Evolutionary conservation across 2,113 vertebrate genomes (phyloP).

Genomic region (Sinosuthora webbiana): DNA sequence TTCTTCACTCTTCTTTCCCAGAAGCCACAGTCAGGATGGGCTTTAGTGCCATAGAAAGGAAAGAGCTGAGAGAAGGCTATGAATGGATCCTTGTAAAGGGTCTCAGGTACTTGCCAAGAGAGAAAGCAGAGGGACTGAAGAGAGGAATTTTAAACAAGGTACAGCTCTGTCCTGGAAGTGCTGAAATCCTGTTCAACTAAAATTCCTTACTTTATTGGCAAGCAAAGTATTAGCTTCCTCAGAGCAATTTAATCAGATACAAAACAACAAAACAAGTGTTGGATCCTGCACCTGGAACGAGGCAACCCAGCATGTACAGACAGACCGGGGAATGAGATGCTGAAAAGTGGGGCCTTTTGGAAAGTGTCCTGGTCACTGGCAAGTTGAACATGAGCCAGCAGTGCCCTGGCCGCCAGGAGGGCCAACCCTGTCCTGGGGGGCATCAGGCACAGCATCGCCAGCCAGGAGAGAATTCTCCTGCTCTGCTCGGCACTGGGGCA

Average conservation of each 20-base stretch:
- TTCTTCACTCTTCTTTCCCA: background rate
- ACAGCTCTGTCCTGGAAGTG: background rate
- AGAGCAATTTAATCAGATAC: background rate
- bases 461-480: fast-evolving
- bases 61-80: background rate
- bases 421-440: fast-evolving
- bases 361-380: fast-evolving
- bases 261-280: background rate
- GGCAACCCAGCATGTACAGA: too few relatives aligned
- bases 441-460: fast-evolving
- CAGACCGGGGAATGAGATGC: background rate
- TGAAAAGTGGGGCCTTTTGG: background rate
- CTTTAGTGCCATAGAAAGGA: background rate
- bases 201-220: background rate
- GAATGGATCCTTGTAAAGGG: background rate
- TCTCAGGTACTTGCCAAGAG: background rate
- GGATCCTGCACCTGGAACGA: background rate
- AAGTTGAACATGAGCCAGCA: background rate
- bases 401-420: background rate
- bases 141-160: background rate
- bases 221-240: background rate
- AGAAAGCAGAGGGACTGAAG: background rate
- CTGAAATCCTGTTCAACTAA: background rate
- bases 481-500: fast-evolving
- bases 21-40: background rate